A percentile compares a stretch with the other conserved stretches of the same genome.
Conservation (phyloP, 2,888 invertebrate genomes). For the Aphodius sticticus region DNA sequence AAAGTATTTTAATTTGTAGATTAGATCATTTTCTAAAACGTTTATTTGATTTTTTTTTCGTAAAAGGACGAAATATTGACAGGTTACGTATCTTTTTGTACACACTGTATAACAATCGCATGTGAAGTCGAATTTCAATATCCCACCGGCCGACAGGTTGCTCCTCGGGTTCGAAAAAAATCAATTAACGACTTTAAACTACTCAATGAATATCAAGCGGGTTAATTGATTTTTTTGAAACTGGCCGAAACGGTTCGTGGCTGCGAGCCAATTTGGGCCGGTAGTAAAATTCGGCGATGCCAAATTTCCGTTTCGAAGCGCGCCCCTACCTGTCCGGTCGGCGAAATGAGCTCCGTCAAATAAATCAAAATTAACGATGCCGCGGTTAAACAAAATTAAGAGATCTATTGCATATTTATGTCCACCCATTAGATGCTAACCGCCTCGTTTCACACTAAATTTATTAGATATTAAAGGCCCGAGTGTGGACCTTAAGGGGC, state of each 20-base stretch:
- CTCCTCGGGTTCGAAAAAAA: background rate
- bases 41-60: no score
- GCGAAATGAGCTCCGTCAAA: conserved; percentile 35
- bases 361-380: conserved; percentile 48
- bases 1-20: no score
- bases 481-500: background rate
- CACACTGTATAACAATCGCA: no score
- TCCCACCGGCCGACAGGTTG: no score
- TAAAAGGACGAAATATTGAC: no score
- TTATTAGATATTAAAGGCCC: background rate
- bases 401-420: conserved; percentile 45
- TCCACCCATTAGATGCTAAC: conserved; percentile 38
- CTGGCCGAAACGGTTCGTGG: background rate
- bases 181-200: background rate
- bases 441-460: conserved; percentile 36
- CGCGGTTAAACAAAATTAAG: conserved; percentile 44
- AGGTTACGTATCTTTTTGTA: no score
- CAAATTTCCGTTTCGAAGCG: background rate
- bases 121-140: no score
- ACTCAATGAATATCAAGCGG: conserved; percentile 19
- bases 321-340: background rate
- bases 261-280: conserved; percentile 4
- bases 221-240: conserved; percentile 25
- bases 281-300: conserved; percentile 16
- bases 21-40: no score